phyloP scores from a whole-genome alignment of 1,140 invertebrate genomes.

The Drosophila rhopaloa region DNA sequence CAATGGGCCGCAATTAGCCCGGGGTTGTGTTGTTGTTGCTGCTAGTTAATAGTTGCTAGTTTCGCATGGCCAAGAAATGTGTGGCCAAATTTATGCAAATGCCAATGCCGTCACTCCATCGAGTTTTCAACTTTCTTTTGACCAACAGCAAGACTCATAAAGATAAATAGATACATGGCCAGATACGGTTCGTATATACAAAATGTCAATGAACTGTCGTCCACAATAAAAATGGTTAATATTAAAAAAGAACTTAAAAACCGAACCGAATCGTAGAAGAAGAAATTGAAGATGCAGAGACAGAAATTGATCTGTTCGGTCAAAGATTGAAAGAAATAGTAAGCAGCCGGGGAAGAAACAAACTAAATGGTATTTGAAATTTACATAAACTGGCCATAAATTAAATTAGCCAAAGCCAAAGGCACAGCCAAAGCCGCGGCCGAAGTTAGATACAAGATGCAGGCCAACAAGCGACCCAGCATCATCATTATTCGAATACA shows the following conservation, averaged over 20 bases:
- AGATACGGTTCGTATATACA: conserved; percentile 29
- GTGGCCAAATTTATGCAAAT: conserved; percentile 78
- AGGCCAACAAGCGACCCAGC: conserved; percentile 57
- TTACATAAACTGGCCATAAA: conserved; percentile 81
- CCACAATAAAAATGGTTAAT: conserved; percentile 61
- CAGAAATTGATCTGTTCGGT: conserved; percentile 54
- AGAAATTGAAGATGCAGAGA: conserved; percentile 49
- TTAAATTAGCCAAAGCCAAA: conserved; percentile 67
- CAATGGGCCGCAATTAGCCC: conserved; percentile 60
- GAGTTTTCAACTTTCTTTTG: conserved; percentile 73
- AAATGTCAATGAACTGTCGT: conserved; percentile 70
- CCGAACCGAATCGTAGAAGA: conserved; percentile 35
- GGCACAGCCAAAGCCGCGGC: conserved; percentile 14
- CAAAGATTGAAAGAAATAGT: conserved; percentile 4
- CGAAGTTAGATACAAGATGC: conserved; percentile 46
- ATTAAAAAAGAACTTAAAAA: conserved; percentile 62
- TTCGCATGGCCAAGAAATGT: conserved; percentile 74
- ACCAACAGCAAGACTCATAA: conserved; percentile 24
- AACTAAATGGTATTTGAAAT: conserved; percentile 73
- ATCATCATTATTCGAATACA: conserved; percentile 81
- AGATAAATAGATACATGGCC: conserved; percentile 16
- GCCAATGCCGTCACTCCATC: conserved; percentile 42
- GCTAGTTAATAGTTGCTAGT: conserved; percentile 23
- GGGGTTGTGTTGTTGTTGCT: conserved; percentile 9
- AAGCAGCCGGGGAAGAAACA: conserved; percentile 8